A percentile compares a stretch with the other conserved stretches of the same genome.
Evolutionary conservation across 2,797 vertebrate species (phyloP).

Genomic region (Intellagama lesueurii): DNA sequence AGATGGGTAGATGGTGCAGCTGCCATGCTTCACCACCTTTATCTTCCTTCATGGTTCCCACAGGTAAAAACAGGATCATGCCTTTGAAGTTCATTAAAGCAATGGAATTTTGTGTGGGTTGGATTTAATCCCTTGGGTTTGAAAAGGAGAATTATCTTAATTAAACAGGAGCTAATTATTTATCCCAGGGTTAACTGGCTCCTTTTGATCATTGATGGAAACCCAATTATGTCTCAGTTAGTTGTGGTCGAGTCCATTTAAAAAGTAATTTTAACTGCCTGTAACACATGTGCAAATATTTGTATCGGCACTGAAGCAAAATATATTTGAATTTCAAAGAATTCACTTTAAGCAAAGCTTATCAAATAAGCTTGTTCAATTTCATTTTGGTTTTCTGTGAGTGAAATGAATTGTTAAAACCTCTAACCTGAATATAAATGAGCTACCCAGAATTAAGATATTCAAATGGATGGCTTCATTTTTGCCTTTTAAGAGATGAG

Average conservation of each 20-base stretch:
- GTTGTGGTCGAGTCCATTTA: not conserved
- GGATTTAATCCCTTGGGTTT: conserved; percentile 49
- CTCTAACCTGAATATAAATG: conserved; percentile 35
- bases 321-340: conserved; percentile 41
- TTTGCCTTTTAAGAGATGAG: conserved; percentile 10
- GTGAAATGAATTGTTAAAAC: conserved; percentile 1
- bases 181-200: conserved; percentile 20
- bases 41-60: conserved; percentile 63
- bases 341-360: conserved; percentile 24
- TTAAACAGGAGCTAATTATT: conserved; percentile 29
- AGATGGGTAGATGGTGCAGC: conserved; percentile 60
- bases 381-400: conserved; percentile 22
- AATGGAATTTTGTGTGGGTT: conserved; percentile 52
- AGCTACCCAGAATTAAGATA: conserved; percentile 30
- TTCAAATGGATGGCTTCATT: conserved; percentile 32
- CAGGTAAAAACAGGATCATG: conserved; percentile 47
- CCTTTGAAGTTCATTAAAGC: conserved; percentile 50
- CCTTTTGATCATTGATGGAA: conserved; percentile 36
- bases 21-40: conserved; percentile 58
- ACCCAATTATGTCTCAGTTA: not conserved
- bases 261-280: not conserved
- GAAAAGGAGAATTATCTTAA: conserved; percentile 13
- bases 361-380: not conserved
- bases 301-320: not conserved
- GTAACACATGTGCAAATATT: not conserved